A percentile compares a stretch with the other conserved stretches of the same genome.
Evolutionary conservation across 2,888 invertebrate species (phyloP).

Genomic region (Sturmia bella): DNA sequence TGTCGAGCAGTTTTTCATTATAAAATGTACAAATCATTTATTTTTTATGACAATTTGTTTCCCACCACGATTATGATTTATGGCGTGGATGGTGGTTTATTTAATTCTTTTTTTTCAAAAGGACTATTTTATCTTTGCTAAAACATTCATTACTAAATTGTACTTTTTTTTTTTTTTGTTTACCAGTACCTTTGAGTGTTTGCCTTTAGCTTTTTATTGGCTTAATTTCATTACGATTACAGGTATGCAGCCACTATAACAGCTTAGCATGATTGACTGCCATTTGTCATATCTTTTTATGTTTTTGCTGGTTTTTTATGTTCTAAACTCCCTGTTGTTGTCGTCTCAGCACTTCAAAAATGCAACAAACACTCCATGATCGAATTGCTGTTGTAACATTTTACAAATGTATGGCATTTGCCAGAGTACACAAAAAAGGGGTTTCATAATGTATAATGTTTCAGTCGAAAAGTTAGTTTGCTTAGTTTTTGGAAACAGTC

Average conservation of each 20-base stretch:
- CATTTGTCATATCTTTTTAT: constrained; percentile 78
- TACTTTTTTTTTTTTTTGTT: constrained; percentile 35
- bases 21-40: background rate
- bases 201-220: constrained; percentile 68
- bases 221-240: constrained; percentile 69
- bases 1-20: background rate
- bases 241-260: constrained; percentile 69
- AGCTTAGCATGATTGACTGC: constrained; percentile 81
- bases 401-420: constrained; percentile 42
- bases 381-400: constrained; percentile 36
- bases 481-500: constrained; percentile 73
- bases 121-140: constrained; percentile 67
- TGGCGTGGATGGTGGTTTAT: constrained; percentile 16
- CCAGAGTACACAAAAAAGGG: constrained; percentile 41
- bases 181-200: constrained; percentile 26
- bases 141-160: constrained; percentile 68
- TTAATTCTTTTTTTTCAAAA: constrained; percentile 17
- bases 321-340: constrained; percentile 53
- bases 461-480: constrained; percentile 72
- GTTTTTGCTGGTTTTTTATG: constrained; percentile 43
- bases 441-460: constrained; percentile 68
- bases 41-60: constrained; percentile 21
- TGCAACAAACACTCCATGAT: background rate
- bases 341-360: background rate
- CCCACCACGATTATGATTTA: constrained; percentile 48